Base-by-base conservation (phyloP, 92 coral and sea anemone genomes). In the Galaxea fascicularis region DNA sequence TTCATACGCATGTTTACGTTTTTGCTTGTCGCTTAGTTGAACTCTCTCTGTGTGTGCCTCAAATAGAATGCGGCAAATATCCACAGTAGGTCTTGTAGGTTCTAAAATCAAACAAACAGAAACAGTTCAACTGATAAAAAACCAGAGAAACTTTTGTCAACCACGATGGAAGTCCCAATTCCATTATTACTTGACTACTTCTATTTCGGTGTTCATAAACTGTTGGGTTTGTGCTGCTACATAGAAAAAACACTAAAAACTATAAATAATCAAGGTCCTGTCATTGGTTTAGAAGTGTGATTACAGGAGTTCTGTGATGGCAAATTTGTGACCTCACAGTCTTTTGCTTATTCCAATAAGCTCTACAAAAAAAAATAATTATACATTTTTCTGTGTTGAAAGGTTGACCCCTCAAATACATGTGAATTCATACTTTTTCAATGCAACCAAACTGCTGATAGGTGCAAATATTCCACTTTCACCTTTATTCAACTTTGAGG, bases 401-500 rank as follows among this genome's bases (percentile, higher is more conserved):
- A 69, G 53, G 74, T 20, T 70, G 75, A 70, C 75, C 75, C 75
- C 75, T 70, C 30, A 70, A 22, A 35, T 73, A 73, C 77, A 73
- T 47, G 77, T 29, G 59, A 73, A 73, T 73, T 22, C 59, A 52
- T 47, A 52, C 77, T 73, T 73, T 73, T 52, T 73, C 60, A 73
- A 69, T 69, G 74, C 53, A 69, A 44, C 74, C 74, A 35, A 30
- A 70, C 75, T 79, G 72, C 22, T 79, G 84, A 65, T 67, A 79
- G 84, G 64, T 79, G 74, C 74, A 79, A 79, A 79, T 82, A 82
- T 62, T 82, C 66, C 72, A 51, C 47, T 49, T 82, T 69, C 74
- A 90, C 94, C 89, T 86, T 90, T 87, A 74, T 82, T 90, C 26
- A 90, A 80, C 52, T 91, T 91, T 66, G 87, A 53, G 28, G 92